Conservation (phyloP, 2,113 vertebrate genomes). For the Pygoscelis adeliae region DNA sequence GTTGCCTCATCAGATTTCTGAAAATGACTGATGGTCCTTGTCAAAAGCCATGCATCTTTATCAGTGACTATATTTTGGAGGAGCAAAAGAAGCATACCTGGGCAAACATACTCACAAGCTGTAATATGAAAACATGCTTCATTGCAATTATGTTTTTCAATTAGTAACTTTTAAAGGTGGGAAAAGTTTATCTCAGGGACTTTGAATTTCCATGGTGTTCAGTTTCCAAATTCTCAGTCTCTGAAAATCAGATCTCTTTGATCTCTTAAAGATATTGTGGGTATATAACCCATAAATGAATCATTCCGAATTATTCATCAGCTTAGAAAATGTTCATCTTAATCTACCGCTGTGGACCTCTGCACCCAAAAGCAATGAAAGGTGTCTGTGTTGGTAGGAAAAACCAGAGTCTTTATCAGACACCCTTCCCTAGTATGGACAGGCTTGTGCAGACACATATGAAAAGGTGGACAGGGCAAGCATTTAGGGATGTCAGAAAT, state of each 20-base stretch:
- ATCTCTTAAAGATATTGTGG: not conserved
- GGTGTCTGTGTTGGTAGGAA: not conserved
- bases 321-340: not conserved
- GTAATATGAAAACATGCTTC: not conserved
- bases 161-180: not conserved
- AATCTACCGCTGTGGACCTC: not conserved
- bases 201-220: not conserved
- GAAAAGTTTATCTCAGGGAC: not conserved
- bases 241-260: not conserved
- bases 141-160: not conserved
- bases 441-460: not conserved
- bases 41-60: slow-evolving; percentile 19
- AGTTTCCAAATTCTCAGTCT: not conserved
- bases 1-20: not conserved
- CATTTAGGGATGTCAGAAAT: not conserved
- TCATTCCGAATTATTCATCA: not conserved
- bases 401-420: not conserved
- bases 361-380: not conserved
- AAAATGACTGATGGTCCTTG: slow-evolving; percentile 7
- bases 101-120: not conserved
- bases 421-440: not conserved
- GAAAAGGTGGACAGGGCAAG: not conserved
- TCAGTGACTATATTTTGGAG: not conserved
- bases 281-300: not conserved
- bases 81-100: not conserved